These are phyloP conservation scores for Heteromyza rotundicornis DNA, from an alignment of 2,888 invertebrate genomes.

Conservation along the genomic window DNA sequence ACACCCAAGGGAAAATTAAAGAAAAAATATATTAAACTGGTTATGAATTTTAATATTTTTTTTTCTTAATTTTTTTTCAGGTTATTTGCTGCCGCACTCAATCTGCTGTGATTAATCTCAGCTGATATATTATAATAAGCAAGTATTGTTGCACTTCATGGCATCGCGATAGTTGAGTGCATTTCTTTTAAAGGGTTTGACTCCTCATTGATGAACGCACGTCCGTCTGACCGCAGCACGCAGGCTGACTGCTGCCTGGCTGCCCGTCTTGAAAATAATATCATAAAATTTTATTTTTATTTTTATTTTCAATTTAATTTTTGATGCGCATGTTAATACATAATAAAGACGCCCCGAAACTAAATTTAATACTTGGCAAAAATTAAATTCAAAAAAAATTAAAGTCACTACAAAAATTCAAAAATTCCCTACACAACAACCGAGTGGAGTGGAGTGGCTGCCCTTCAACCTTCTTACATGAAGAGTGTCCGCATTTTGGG, in stretches of 20 bases:
- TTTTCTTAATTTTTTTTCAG: not conserved
- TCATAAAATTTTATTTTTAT: conserved; percentile 52
- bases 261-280: conserved; percentile 34
- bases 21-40: too few relatives aligned
- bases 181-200: too few relatives aligned
- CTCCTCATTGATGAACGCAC: too few relatives aligned
- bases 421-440: conserved; percentile 11
- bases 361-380: conserved; percentile 12
- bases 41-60: not conserved
- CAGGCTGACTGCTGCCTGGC: not conserved
- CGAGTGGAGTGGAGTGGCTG: conserved; percentile 39
- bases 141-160: not conserved
- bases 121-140: conserved; percentile 6
- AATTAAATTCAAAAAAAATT: conserved; percentile 7
- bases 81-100: not conserved
- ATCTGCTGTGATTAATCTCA: conserved; percentile 11
- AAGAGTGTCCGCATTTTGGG: conserved; percentile 19
- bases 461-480: conserved; percentile 43
- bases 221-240: not conserved
- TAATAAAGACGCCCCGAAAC: conserved; percentile 26
- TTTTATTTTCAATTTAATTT: conserved; percentile 57
- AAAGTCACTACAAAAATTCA: conserved; percentile 15
- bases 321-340: conserved; percentile 47
- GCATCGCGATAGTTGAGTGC: too few relatives aligned
- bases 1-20: too few relatives aligned